phyloP scores from a whole-genome alignment of 2,888 invertebrate genomes.

The Drosophila putrida region DNA sequence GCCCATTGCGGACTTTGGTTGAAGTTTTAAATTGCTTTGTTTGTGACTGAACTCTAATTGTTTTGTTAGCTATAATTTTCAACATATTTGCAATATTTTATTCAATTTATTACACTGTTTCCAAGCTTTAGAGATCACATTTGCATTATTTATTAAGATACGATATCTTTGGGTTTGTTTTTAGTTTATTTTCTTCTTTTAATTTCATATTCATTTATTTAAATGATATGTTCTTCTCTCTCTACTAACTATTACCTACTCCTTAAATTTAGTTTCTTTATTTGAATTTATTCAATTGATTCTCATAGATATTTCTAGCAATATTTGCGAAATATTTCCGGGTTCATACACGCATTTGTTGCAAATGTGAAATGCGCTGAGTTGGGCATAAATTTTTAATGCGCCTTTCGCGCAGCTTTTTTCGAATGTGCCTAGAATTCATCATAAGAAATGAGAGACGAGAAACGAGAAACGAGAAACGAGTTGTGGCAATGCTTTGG shows the following conservation, averaged over 20 bases:
- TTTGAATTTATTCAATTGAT: neutral
- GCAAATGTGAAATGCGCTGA: conserved; percentile 62
- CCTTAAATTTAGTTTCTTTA: neutral
- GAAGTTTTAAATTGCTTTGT: conserved; percentile 47
- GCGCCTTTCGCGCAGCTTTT: conserved; percentile 58
- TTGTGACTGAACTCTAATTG: conserved; percentile 41
- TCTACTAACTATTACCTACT: too few species aligned
- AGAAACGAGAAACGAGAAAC: neutral
- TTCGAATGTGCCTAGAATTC: conserved; percentile 78
- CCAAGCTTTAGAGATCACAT: too few species aligned
- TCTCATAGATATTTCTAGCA: neutral
- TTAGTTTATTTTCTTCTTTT: too few species aligned
- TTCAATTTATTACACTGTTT: neutral
- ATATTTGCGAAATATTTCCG: neutral
- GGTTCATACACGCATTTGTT: neutral
- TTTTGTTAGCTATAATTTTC: conserved; percentile 21
- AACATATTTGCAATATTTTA: neutral
- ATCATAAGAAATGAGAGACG: conserved; percentile 55
- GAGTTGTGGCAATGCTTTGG: conserved; percentile 8
- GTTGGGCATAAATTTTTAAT: conserved; percentile 79
- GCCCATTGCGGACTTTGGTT: conserved; percentile 25
- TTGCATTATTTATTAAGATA: too few species aligned
- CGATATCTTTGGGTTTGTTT: too few species aligned
- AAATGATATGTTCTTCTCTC: too few species aligned
- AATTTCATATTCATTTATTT: neutral